Evolutionary conservation across 2,113 vertebrate genomes (phyloP), one percentile per base, ranked within the genome.

Genomic region (Centrocercus urophasianus): DNA sequence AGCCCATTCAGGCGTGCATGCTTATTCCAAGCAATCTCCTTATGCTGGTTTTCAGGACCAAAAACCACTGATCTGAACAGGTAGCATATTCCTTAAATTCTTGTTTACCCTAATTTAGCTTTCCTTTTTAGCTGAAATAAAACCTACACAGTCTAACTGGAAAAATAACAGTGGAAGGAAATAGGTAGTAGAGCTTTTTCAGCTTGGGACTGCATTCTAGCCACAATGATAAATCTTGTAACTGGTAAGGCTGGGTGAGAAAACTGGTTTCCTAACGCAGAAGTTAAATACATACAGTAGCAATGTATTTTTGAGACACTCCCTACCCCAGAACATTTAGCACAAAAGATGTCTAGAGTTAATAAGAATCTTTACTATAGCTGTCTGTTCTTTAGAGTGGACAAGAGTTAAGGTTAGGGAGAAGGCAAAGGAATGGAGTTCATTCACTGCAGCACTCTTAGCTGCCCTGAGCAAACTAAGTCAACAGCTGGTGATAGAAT

Each of bases 81-180:
- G 32, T 52, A 69, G 8, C 3, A 10, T 63, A 63, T 34, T 74
- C 19, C 28, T 63, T 21, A 34, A 21, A 57, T 34, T 61, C 21
- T 76, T 48, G 45, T 14, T 86, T 61, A 63, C 3, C 19, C 5
- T 45, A 36, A 10, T 18, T 50, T 57, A 86, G 8, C 11, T 60
- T 60, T 81, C 76, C 20, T 10, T 56, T 77, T 57, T 56, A 3
- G 0, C 22, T 83, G 19, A 57, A 45, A 52, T 63, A 59, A 93
- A 30, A 56, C 28, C 9, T 56, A 30, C 54, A 15, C 18, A 56
- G 0, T 52, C 50, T 52, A 52, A 52, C 25, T 52, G 50, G 50
- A 3, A 36, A 63, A 73, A 67, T 30, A 22, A 28, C 30, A 9
- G 0, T 10, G 42, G 47, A 0, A 1, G 9, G 15, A 70, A 40